phyloP scores from a whole-genome alignment of 2,113 vertebrate species.

The Python bivittatus region DNA sequence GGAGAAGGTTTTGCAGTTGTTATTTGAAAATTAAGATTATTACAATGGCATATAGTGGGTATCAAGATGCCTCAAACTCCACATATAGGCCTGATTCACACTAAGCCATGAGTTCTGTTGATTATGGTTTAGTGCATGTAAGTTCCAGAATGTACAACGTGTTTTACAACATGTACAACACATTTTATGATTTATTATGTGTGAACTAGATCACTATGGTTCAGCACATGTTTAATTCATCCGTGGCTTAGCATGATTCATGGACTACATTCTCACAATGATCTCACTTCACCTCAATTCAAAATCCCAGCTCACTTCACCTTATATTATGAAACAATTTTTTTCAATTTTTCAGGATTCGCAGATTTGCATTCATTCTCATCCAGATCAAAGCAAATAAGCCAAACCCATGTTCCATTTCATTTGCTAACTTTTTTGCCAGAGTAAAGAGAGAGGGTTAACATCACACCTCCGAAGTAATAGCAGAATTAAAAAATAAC shows the following conservation, averaged over 20 bases:
- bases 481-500: background rate
- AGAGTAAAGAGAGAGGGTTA: background rate
- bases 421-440: background rate
- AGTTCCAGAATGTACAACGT: too few relatives aligned
- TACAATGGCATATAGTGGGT: background rate
- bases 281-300: background rate
- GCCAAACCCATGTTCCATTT: background rate
- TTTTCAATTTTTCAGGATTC: too few relatives aligned
- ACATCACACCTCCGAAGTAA: background rate
- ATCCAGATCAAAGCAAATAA: background rate
- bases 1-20: too few relatives aligned
- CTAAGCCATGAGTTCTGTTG: too few relatives aligned
- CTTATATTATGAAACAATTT: too few relatives aligned
- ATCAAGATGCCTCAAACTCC: background rate
- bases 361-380: background rate
- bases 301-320: background rate
- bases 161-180: too few relatives aligned
- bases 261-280: background rate
- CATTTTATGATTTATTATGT: too few relatives aligned
- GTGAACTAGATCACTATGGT: too few relatives aligned
- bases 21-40: background rate
- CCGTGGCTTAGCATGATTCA: background rate
- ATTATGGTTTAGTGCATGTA: too few relatives aligned
- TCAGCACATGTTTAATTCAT: too few relatives aligned
- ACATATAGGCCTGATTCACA: too few relatives aligned